Evolutionary conservation across 2,888 invertebrate species (phyloP), one percentile per base, ranked within the genome.

Genomic region (Odontomyia ornata): DNA sequence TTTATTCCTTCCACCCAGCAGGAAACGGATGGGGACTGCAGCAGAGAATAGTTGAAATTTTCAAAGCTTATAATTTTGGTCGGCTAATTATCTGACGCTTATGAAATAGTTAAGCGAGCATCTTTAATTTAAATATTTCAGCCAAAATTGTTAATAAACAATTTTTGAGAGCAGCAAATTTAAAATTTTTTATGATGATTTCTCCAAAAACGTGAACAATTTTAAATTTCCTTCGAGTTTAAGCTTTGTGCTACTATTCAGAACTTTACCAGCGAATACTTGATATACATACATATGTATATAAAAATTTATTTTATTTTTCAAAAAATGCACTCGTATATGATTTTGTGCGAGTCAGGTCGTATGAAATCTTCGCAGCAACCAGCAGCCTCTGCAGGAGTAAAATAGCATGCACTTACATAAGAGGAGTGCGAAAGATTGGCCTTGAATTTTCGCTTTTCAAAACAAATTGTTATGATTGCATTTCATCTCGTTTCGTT

Each of bases 391-490:
- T 52, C 52, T 15, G 4, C 52, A 52, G 18, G 7, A 9, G 52
- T 15, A 36, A n/a, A n/a, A 36, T 36, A 3, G 3, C 36, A 15
- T 62, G 62, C 62, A 62, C 62, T 62, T 62, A 28, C 62, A 62
- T 62, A 62, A 62, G 62, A 57, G 11, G 18, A 62, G 4, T 5
- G 23, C 60, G 62, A 62, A 62, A 62, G 15, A 62, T 3, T 62
- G 62, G 62, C 62, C 62, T 62, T 62, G 62, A 27, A 62, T 62
- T n/a, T 62, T 62, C 62, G 62, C 27, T 28, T 62, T 62, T 52
- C 52, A 52, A 52, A 52, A 52, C 52, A 52, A 52, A 52, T 52
- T 52, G 52, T 52, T 52, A 18, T 52, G 52, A 52, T 52, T 52
- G 52, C 18, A 52, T 15, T 52, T 52, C 52, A 15, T 52, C 52